Evolutionary conservation across 2,113 vertebrate species (phyloP), one percentile per base, ranked within the genome.

Genomic region (Macrotus californicus): DNA sequence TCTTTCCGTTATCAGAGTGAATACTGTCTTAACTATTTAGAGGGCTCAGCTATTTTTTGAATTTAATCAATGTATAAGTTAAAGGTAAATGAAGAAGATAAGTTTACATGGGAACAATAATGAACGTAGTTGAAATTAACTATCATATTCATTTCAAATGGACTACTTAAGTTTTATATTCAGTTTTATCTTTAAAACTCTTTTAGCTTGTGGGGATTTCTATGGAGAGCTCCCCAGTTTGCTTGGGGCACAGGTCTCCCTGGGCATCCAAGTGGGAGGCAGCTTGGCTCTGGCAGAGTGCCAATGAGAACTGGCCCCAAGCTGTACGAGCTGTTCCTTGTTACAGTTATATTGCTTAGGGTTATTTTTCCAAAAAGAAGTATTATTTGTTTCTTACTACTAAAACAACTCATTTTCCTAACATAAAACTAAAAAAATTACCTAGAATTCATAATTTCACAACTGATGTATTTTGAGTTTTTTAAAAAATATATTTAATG

Each of bases 371-470:
- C 43, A 36, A 18, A 61, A 93, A 50, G 31, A 46, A 87, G 13
- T 26, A 66, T 39, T 87, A 39, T 93, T 92, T 97, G 85, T 89
- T 84, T 52, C 54, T 69, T 5, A 59, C 39, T 87, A 26, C 46
- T 66, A 79, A 96, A 94, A 10, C 34, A 88, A 52, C n/a, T 96
- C 13, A 59, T 72, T 80, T 12, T 90, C 46, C 59, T 93, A 76
- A 84, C 7, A 29, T 31, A 64, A 50, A 76, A 43, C 15, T 73
- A 52, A 94, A 43, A 76, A 83, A 64, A 93, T 41, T 75, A 52
- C 4, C 0, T 6, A 39, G 36, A 90, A 72, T 36, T 43, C n/a
- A n/a, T 69, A 48, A 61, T 52, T 80, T 86, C 21, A 59, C 34
- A 76, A 76, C 36, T 56, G 15, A 7, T 21, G 0, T 15, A 14